phyloP scores from a whole-genome alignment of 2,113 vertebrate genomes.

The Lipophrys pholis region DNA sequence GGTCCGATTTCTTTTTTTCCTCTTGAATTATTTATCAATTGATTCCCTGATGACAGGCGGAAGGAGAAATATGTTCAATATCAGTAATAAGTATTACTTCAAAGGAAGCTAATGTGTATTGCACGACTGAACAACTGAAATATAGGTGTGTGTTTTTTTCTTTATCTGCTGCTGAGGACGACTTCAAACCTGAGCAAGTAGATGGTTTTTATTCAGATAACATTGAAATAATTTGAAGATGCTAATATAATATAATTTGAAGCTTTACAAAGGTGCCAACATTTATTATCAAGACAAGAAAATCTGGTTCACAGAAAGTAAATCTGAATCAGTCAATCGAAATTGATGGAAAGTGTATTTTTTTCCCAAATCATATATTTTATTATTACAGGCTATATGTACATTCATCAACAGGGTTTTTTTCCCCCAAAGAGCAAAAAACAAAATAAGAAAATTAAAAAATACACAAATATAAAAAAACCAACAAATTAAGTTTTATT shows the following conservation, averaged over 20 bases:
- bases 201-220: neutral
- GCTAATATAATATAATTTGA: too few species aligned
- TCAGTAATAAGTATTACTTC: slow-evolving; percentile 3
- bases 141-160: neutral
- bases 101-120: slow-evolving; percentile 7
- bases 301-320: neutral
- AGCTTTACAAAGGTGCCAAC: too few species aligned
- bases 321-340: neutral
- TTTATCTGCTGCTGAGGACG: neutral
- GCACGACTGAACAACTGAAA: slow-evolving; percentile 3
- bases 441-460: too few species aligned
- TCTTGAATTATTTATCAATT: slow-evolving; percentile 11
- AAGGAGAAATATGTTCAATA: neutral
- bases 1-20: neutral
- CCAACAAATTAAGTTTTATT: too few species aligned
- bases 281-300: too few species aligned
- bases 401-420: too few species aligned
- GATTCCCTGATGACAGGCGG: slow-evolving; percentile 1
- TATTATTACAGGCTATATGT: too few species aligned
- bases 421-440: too few species aligned
- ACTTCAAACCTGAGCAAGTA: neutral
- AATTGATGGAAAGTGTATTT: neutral
- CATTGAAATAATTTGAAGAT: too few species aligned
- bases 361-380: too few species aligned
- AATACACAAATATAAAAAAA: too few species aligned